Evolutionary conservation across 2,888 invertebrate genomes (phyloP).

Genomic region (Stenurella melanura): DNA sequence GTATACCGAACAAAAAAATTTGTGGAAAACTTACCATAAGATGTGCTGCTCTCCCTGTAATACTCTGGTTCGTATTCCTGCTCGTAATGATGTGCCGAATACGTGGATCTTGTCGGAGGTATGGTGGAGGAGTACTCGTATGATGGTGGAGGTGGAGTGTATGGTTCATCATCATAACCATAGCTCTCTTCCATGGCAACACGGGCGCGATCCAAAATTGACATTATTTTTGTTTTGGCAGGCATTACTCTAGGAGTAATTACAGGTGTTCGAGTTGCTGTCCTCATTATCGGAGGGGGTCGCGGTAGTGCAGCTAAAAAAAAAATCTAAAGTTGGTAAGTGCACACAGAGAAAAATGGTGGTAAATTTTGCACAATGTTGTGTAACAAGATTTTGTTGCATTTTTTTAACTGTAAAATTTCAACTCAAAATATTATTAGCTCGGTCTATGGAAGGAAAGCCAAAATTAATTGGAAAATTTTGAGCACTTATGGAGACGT

Average conservation of each 20-base stretch:
- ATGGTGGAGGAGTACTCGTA: slow-evolving; percentile 66
- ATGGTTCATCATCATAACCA: slow-evolving; percentile 76
- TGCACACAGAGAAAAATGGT: too few species aligned
- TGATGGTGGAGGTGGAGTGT: slow-evolving; percentile 63
- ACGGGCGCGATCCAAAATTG: slow-evolving; percentile 87
- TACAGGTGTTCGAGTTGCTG: slow-evolving; percentile 72
- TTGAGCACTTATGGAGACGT: too few species aligned
- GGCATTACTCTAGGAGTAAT: slow-evolving; percentile 77
- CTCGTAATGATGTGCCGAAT: slow-evolving; percentile 70
- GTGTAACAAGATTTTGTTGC: too few species aligned
- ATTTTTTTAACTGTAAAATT: too few species aligned
- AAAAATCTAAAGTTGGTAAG: too few species aligned
- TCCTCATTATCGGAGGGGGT: slow-evolving; percentile 73
- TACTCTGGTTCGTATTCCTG: slow-evolving; percentile 71
- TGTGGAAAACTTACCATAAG: slow-evolving; percentile 59
- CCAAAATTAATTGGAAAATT: too few species aligned
- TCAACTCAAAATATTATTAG: too few species aligned
- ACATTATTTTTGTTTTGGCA: slow-evolving; percentile 87
- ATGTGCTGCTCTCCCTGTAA: slow-evolving; percentile 74
- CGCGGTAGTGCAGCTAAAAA: slow-evolving; percentile 68
- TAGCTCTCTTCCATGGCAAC: slow-evolving; percentile 89
- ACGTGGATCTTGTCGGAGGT: slow-evolving; percentile 63
- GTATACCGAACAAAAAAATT: neutral
- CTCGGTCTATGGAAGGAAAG: too few species aligned
- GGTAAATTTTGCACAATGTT: too few species aligned